A percentile compares a stretch with the other conserved stretches of the same genome.
Conservation (phyloP, 2,797 vertebrate species). For the Rallus crepitans region DNA sequence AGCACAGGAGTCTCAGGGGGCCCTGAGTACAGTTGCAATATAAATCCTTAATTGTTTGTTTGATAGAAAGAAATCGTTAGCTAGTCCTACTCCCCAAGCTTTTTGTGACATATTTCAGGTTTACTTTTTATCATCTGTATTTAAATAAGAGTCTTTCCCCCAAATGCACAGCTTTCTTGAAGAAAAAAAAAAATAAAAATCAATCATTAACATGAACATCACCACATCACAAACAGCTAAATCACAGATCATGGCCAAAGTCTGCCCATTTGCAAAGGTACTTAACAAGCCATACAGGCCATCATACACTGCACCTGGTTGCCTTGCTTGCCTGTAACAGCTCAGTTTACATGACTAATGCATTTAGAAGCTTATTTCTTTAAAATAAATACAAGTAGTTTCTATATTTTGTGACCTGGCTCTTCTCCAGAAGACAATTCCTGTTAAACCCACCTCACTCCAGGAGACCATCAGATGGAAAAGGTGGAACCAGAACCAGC, state of each 20-base stretch:
- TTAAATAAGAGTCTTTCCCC: neutral
- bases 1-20: neutral
- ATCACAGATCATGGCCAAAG: neutral
- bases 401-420: neutral
- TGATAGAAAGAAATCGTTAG: neutral
- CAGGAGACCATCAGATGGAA: rapidly evolving
- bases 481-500: neutral
- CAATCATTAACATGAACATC: neutral
- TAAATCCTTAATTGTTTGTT: neutral
- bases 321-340: neutral
- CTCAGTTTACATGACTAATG: neutral
- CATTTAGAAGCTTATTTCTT: neutral
- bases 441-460: neutral
- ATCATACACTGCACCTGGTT: neutral
- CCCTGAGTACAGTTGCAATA: neutral
- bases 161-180: neutral
- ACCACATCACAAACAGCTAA: neutral
- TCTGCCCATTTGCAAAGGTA: neutral
- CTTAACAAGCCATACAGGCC: neutral
- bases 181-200: neutral
- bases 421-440: neutral
- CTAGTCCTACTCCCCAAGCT: neutral
- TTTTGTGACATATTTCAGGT: neutral
- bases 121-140: neutral
- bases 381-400: neutral